Evolutionary conservation across 2,888 invertebrate species (phyloP), one percentile per base, ranked within the genome.

Genomic region (Tetragnatha montana): DNA sequence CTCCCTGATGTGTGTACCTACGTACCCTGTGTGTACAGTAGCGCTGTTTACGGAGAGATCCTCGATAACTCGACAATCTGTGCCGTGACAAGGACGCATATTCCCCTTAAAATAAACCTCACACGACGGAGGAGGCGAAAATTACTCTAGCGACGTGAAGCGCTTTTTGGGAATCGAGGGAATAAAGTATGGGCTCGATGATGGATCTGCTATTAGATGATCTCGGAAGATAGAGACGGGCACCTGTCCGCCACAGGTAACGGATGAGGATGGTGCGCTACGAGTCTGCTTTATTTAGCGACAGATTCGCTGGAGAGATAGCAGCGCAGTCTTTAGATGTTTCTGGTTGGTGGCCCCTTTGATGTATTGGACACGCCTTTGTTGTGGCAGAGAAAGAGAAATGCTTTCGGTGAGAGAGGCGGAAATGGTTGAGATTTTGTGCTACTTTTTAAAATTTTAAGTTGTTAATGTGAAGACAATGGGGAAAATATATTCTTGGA

Each of bases 191-290:
- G 70, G 78, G 79, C 78, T 51, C 83, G 82, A 49, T 88, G 88
- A 88, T 88, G 88, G 88, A 88, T 82, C 88, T 60, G 83, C 88
- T 79, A 88, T 88, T 88, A 88, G 88, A 88, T 88, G 68, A 88
- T 83, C 88, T 60, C 19, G 1, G 8, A 22, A 60, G 88, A 88
- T 88, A 88, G 60, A 81, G n/a, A 70, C 69, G n/a, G 82, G 76
- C 88, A 88, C 81, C 87, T 87, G 87, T 87, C 87, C 74, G 35
- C n/a, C 51, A 7, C 14, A 69, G 6, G 50, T 75, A 75, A 87
- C 87, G 87, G 81, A 87, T 87, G 87, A 22, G 83, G 19, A 74
- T 21, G 68, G 71, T 51, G 71, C 81, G 81, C 71, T 51, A 51
- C 50, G 81, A 81, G 81, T 81, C 81, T n/a, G 19, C 74, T 8